Evolutionary conservation across 1,140 invertebrate genomes (phyloP), one percentile per base, ranked within the genome.

Genomic region (Lepidurus apus): DNA sequence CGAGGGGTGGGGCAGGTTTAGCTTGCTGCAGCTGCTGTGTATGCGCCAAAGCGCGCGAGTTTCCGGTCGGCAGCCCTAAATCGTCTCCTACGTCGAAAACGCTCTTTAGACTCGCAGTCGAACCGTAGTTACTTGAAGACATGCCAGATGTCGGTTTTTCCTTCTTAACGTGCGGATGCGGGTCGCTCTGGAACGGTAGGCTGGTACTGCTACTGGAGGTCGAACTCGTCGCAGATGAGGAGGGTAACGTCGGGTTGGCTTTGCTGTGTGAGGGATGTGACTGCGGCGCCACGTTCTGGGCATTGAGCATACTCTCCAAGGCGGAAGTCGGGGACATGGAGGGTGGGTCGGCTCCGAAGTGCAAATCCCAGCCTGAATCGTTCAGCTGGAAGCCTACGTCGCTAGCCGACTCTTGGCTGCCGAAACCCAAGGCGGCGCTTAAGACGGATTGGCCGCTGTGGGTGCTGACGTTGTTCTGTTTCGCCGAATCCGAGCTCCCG

Each of bases 341-440:
- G 7, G 53, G 53, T 7, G 53, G 53, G 17, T 65, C 53, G 17
- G 53, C 53, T 21, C 53, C 53, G 13, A 65, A 65, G 17, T 65
- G 53, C 53, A 65, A 65, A 21, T 65, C 53, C 53, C 53, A 65
- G 53, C 53, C 53, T 65, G 53, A 65, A 21, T 65, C 53, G 13
- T 65, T 65, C 13, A 65, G 21, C 53, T 65, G 53, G 53, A 65
- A 65, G 2, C 53, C n/a, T 7, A 13, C 53, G 53, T 65, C 53
- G 21, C 17, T n/a, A 21, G 53, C 21, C 53, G 53, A 65, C 21
- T 65, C 53, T 21, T 65, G 53, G 53, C 53, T 65, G 13, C 53
- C 53, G 53, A 65, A 65, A 21, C 53, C 53, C 21, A 65, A 65
- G 8, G 53, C 53, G 13, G 53, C 53, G 53, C 53, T 65, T 9